These are phyloP conservation scores for Macquaria australasica DNA, from an alignment of 2,113 vertebrate genomes.

Conservation along the genomic window DNA sequence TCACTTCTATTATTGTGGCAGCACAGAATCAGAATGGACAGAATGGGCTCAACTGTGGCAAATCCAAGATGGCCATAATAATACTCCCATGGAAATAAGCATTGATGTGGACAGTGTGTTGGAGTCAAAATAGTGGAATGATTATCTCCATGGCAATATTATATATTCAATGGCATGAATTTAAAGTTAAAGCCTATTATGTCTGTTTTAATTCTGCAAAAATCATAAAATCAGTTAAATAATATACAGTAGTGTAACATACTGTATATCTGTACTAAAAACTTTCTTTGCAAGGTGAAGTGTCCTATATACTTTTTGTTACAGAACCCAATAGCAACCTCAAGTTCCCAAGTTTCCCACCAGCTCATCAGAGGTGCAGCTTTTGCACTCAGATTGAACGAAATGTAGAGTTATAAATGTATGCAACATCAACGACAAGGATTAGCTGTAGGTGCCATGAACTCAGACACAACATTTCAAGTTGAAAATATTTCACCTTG, in stretches of 20 bases:
- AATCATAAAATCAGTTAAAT: slow-evolving; percentile 66
- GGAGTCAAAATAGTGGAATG: no score
- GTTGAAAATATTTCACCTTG: no score
- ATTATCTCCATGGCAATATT: no score
- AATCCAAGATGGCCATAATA: slow-evolving; percentile 16
- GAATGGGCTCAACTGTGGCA: slow-evolving; percentile 25
- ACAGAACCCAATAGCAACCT: not conserved
- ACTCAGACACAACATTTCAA: no score
- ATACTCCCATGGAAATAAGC: not conserved
- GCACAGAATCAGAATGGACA: slow-evolving; percentile 59
- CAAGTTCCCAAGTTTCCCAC: not conserved
- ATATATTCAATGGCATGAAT: not conserved
- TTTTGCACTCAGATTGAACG: no score
- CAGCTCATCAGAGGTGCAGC: not conserved
- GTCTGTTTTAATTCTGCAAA: slow-evolving; percentile 51
- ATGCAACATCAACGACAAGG: no score
- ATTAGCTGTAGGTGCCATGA: no score
- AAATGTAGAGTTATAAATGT: no score
- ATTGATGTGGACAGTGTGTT: no score
- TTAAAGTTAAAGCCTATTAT: slow-evolving; percentile 37
- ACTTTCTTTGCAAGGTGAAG: slow-evolving; percentile 34
- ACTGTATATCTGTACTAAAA: slow-evolving; percentile 60
- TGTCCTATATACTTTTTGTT: slow-evolving; percentile 9
- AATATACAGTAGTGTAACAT: slow-evolving; percentile 62
- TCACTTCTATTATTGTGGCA: slow-evolving; percentile 63